Evolutionary conservation across 2,888 invertebrate species (phyloP), one percentile per base, ranked within the genome.

Genomic region (Tachina lurida): DNA sequence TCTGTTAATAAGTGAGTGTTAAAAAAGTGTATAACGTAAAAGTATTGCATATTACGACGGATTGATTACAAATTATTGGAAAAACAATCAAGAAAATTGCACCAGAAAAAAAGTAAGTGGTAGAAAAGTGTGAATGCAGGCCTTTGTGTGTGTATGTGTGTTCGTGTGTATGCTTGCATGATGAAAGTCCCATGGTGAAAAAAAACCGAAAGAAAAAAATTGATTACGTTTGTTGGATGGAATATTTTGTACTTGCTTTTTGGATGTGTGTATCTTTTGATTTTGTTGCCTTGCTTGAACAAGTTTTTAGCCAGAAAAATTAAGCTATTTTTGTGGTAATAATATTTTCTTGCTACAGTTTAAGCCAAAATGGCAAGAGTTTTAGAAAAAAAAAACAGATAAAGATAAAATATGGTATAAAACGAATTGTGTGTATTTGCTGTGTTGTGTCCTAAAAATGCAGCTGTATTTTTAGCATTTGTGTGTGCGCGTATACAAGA

Each of bases 61-160:
- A 67, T 22, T 7, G 56, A 15, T 45, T 76, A 39, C 41, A 60
- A 67, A 49, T 17, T 45, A 56, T n/a, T 67, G 19, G 15, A 15
- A 45, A 65, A 47, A 54, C 43, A 22, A 39, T 19, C 19, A 22
- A 63, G 12, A 52, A 63, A 52, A 52, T 45, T 56, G 62, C 47
- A 70, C 41, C n/a, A 54, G 63, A 22, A 43, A 63, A 52, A 62
- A 77, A 71, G 80, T 81, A 81, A 81, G 80, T 84, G 60, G 2
- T 31, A 41, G 60, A 67, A 68, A 52, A 54, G 43, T 49, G 56
- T 73, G 52, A 39, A 10, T 71, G 63, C 17, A 63, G n/a, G 58
- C 49, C 58, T 56, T 58, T 47, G 41, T 62, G 60, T 62, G 22
- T 2, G 58, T 47, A 17, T 62, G 58, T 47, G 41, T 62, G 60